Percentiles rank a stretch among this genome's conserved stretches.
Conservation (phyloP, 2,113 vertebrate species). For the Crotalus tigris region DNA sequence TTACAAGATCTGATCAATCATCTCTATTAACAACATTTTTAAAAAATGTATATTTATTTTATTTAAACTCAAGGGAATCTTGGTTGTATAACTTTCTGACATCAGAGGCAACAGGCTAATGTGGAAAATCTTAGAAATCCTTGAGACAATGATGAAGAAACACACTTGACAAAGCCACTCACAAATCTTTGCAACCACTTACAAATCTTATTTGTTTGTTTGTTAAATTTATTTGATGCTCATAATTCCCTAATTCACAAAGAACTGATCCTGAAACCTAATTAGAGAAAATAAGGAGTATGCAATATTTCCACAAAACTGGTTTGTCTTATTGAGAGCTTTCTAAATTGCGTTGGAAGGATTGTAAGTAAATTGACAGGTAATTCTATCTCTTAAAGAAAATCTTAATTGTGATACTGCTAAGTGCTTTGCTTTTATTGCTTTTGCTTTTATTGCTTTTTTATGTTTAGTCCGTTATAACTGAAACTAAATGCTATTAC, state of each 20-base stretch:
- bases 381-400: not conserved
- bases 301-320: not conserved
- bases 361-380: not conserved
- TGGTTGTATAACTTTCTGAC: not conserved
- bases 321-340: not conserved
- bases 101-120: not conserved
- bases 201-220: not conserved
- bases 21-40: not conserved
- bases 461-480: not conserved
- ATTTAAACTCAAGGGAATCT: not conserved
- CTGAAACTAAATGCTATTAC: not conserved
- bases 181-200: not conserved
- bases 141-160: not conserved
- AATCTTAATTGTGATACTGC: not conserved
- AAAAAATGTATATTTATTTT: not conserved
- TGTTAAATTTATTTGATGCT: not conserved
- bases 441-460: not conserved
- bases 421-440: not conserved
- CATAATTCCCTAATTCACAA: not conserved
- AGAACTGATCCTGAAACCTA: not conserved
- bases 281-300: not conserved
- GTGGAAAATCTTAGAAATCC: not conserved
- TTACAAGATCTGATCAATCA: not conserved
- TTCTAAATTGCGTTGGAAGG: not conserved
- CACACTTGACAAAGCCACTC: not conserved